Conservation (phyloP, 2,113 vertebrate species). For the Tautogolabrus adspersus region DNA sequence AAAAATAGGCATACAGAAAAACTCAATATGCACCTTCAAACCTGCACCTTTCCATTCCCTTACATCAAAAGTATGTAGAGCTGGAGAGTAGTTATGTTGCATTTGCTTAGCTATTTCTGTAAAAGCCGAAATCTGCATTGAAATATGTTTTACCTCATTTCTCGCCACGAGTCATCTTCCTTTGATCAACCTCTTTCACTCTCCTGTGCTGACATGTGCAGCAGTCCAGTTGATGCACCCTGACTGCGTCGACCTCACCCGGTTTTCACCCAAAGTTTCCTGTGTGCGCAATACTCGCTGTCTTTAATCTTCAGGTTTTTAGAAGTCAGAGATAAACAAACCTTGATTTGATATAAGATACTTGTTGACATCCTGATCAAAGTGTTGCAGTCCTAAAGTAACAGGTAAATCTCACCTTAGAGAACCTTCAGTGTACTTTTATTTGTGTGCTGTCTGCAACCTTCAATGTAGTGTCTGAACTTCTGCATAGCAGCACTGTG, state of each 20-base stretch:
- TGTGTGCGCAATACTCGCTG: not conserved
- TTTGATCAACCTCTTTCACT: constrained; percentile 31
- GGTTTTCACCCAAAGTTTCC: constrained; percentile 3
- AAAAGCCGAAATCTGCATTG: not conserved
- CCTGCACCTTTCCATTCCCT: not conserved
- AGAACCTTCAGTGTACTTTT: not conserved
- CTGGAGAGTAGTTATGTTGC: constrained; percentile 1
- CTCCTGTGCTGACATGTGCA: constrained; percentile 4
- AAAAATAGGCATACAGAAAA: constrained; percentile 10
- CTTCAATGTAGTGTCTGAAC: constrained; percentile 15
- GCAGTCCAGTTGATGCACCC: constrained; percentile 11
- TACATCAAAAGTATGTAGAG: constrained; percentile 5
- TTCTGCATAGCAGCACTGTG: not conserved
- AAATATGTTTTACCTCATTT: not conserved
- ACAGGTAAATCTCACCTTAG: constrained; percentile 12
- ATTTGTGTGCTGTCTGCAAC: constrained; percentile 6
- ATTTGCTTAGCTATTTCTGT: not conserved
- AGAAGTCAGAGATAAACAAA: constrained; percentile 1
- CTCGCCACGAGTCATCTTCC: constrained; percentile 7
- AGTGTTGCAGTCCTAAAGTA: not conserved
- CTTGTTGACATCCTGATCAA: not conserved
- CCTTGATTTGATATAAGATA: not conserved
- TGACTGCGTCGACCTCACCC: constrained; percentile 12
- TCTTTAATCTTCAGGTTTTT: constrained; percentile 1
- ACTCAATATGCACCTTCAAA: constrained; percentile 8